Evolutionary conservation across 2,888 invertebrate species (phyloP), one percentile per base, ranked within the genome.

Genomic region (Eilema caniola): DNA sequence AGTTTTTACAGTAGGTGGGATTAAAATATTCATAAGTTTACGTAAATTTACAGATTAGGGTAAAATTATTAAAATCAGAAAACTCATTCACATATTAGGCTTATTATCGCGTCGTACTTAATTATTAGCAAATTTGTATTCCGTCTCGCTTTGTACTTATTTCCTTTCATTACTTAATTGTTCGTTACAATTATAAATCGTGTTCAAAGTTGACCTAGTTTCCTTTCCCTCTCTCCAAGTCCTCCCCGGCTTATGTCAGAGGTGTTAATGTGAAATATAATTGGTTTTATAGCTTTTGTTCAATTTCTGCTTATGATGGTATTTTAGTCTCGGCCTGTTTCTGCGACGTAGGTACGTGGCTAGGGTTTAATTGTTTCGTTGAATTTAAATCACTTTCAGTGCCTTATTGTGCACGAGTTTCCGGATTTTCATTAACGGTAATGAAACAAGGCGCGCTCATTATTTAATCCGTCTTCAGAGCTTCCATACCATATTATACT

Each of bases 141-240:
- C 37, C 37, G 25, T 23, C 31, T 60, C 28, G 66, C 70, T 66
- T 71, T 66, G 56, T 73, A 67, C 66, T 56, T 65, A 56, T n/a
- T 67, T 67, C 41, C 63, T 70, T 79, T 76, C 66, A 74, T 74
- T 73, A 73, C 65, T 71, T 73, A 73, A 83, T 79, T 79, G 75
- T 73, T 69, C 60, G 64, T 67, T 70, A 72, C 70, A 73, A 74
- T 73, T 70, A 81, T 84, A 75, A 78, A 78, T 81, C 77, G 69
- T 71, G 75, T 77, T 76, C 77, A 75, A 79, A 76, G 81, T 74
- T 84, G 83, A 84, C 81, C 83, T 70, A 78, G 76, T 78, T 80
- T 67, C 65, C 69, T 47, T 31, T 23, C 62, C 62, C 20, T 1
- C 41, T 24, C 28, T 63, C 62, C 66, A 68, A 67, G 62, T 68